These are phyloP conservation scores for Notothenia coriiceps DNA, from an alignment of 2,113 vertebrate species.

Conservation along the genomic window DNA sequence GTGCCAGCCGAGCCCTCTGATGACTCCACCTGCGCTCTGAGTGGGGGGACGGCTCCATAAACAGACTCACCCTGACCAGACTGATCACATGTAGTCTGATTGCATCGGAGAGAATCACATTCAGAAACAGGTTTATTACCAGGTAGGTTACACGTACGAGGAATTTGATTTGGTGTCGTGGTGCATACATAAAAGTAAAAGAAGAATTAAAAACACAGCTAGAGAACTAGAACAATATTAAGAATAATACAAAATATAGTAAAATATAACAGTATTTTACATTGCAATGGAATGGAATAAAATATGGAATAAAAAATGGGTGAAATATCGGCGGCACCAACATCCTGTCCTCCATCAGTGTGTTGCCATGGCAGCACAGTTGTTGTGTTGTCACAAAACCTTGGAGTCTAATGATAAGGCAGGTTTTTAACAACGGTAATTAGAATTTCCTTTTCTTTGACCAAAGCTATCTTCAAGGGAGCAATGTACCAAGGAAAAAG, in stretches of 20 bases:
- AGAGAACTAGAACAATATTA: too few species aligned
- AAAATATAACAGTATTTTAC: too few species aligned
- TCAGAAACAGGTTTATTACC: too few species aligned
- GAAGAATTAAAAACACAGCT: too few species aligned
- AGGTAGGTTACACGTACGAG: too few species aligned
- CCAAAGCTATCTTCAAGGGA: constrained; percentile 7
- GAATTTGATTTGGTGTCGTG: too few species aligned
- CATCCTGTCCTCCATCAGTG: constrained; percentile 27
- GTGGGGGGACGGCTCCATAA: constrained; percentile 31
- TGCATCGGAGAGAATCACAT: neutral
- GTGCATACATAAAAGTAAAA: too few species aligned
- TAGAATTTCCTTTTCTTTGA: constrained; percentile 46
- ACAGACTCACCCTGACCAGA: constrained; percentile 30
- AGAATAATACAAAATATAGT: too few species aligned
- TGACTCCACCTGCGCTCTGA: constrained; percentile 67
- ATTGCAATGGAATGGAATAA: too few species aligned
- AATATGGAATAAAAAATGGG: neutral
- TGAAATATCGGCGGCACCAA: neutral
- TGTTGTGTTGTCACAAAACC: constrained; percentile 67
- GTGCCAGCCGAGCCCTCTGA: constrained; percentile 54
- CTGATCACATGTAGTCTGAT: constrained; percentile 16
- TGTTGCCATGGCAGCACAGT: constrained; percentile 74
- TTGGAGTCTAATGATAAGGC: constrained; percentile 70
- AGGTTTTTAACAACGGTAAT: constrained; percentile 66
- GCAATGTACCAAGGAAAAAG: constrained; percentile 3